A percentile compares a stretch with the other conserved stretches of the same genome.
phyloP scores from a whole-genome alignment of 1,140 invertebrate genomes.

The Anoplolepis gracilipes region DNA sequence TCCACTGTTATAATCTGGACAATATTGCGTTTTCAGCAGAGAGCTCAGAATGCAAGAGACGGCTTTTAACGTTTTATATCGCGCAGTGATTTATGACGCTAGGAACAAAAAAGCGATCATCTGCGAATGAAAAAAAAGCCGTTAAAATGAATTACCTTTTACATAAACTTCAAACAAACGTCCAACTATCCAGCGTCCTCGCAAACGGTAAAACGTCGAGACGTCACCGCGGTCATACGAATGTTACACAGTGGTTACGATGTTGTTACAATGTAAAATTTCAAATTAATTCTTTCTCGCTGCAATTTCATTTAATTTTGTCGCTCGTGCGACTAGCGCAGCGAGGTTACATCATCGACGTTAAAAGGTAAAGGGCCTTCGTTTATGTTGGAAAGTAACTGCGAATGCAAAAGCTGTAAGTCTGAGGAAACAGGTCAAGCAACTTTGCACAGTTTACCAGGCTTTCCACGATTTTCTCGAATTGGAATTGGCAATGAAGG shows the following conservation, averaged over 20 bases:
- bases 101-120: slow-evolving; percentile 32
- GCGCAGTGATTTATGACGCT: slow-evolving; percentile 30
- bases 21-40: slow-evolving; percentile 43
- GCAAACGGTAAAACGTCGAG: not conserved
- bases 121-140: slow-evolving; percentile 20
- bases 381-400: slow-evolving; percentile 52
- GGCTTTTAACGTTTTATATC: slow-evolving; percentile 47
- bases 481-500: slow-evolving; percentile 54
- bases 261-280: slow-evolving; percentile 3
- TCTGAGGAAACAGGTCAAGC: slow-evolving; percentile 30
- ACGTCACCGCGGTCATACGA: not conserved
- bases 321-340: not conserved
- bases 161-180: slow-evolving; percentile 52
- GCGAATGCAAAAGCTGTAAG: slow-evolving; percentile 17
- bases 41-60: slow-evolving; percentile 39
- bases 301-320: slow-evolving; percentile 37
- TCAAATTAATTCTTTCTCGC: slow-evolving; percentile 43
- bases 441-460: slow-evolving; percentile 49
- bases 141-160: slow-evolving; percentile 37
- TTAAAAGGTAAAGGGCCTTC: slow-evolving; percentile 19
- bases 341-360: slow-evolving; percentile 1
- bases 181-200: not conserved
- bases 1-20: slow-evolving; percentile 39
- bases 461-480: slow-evolving; percentile 59
- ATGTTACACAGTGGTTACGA: not conserved